phyloP scores from a whole-genome alignment of 2,888 invertebrate genomes.

The Diplolepis rosae region DNA sequence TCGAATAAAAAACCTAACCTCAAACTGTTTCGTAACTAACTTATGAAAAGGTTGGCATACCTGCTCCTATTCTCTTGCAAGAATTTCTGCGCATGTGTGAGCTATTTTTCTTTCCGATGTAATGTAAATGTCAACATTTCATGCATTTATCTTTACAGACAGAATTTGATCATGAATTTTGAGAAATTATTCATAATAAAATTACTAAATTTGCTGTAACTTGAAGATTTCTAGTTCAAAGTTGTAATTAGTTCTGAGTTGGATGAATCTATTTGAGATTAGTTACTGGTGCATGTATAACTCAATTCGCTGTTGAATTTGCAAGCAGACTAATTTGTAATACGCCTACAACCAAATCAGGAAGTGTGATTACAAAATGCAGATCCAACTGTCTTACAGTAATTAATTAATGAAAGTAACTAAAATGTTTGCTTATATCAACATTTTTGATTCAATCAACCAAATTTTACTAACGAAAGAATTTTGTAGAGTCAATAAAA shows the following conservation, averaged over 20 bases:
- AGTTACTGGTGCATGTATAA: conserved; percentile 16
- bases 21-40: too few species aligned
- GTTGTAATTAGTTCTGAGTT: neutral
- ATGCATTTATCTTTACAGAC: too few species aligned
- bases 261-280: neutral
- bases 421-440: neutral
- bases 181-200: too few species aligned
- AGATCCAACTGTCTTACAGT: conserved; percentile 6
- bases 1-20: too few species aligned
- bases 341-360: conserved; percentile 12
- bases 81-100: too few species aligned
- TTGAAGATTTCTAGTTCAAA: neutral
- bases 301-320: conserved; percentile 27
- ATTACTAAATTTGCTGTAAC: neutral
- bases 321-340: neutral
- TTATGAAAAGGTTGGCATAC: too few species aligned
- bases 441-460: too few species aligned
- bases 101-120: too few species aligned
- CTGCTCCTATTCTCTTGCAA: too few species aligned
- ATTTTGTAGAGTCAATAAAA: too few species aligned
- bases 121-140: too few species aligned
- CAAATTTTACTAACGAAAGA: too few species aligned
- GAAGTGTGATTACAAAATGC: conserved; percentile 25
- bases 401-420: neutral
- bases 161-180: neutral